Conservation (phyloP, 2,888 invertebrate species). For the Sinopyrophorus schimmeli region DNA sequence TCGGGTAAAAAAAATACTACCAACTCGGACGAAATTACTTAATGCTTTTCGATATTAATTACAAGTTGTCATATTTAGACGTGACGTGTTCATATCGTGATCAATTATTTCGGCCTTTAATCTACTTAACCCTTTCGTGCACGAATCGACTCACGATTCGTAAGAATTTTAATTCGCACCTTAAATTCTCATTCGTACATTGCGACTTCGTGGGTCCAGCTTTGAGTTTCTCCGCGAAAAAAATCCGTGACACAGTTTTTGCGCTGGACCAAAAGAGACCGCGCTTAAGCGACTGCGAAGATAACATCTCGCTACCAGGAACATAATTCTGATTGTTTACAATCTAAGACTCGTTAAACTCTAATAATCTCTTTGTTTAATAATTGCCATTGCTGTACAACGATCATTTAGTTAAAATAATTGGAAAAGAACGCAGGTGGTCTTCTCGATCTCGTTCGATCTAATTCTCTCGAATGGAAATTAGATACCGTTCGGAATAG, state of each 20-base stretch:
- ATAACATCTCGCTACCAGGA: slow-evolving; percentile 29
- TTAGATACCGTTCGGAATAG: too few species aligned
- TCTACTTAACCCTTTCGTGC: slow-evolving; percentile 39
- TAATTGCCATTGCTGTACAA: slow-evolving; percentile 16
- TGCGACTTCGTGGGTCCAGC: too few species aligned
- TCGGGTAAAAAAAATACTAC: neutral
- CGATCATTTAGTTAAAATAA: slow-evolving; percentile 26
- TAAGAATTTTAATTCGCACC: slow-evolving; percentile 33
- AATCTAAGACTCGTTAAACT: slow-evolving; percentile 21
- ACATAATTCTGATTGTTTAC: slow-evolving; percentile 29
- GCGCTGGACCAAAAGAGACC: too few species aligned
- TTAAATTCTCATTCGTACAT: too few species aligned
- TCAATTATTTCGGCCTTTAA: slow-evolving; percentile 37
- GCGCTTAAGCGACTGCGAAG: too few species aligned
- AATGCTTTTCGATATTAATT: slow-evolving; percentile 15
- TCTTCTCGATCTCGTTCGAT: too few species aligned
- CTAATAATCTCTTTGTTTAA: slow-evolving; percentile 21
- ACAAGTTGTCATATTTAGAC: slow-evolving; percentile 26
- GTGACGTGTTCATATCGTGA: slow-evolving; percentile 35
- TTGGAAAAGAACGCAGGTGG: slow-evolving; percentile 31
- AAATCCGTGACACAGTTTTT: too few species aligned
- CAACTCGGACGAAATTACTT: slow-evolving; percentile 8
- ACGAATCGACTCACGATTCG: slow-evolving; percentile 36
- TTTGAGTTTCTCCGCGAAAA: too few species aligned
- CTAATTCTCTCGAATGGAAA: too few species aligned